Percentiles rank a stretch among this genome's conserved stretches.
phyloP scores from a whole-genome alignment of 1,140 invertebrate species.

The Hestina assimilis region DNA sequence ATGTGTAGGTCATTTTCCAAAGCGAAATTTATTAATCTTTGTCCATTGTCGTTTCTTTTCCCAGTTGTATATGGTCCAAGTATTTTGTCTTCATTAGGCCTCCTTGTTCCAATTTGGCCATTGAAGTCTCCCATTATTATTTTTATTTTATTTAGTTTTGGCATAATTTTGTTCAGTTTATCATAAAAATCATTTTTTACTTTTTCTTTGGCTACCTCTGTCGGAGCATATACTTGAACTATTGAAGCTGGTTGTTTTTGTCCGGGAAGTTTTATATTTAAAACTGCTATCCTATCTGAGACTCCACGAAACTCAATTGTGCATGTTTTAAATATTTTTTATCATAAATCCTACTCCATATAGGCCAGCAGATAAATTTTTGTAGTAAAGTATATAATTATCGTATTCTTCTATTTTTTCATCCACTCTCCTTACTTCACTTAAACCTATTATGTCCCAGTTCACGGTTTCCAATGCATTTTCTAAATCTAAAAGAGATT shows the following conservation, averaged over 20 bases:
- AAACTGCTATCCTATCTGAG: conserved; percentile 29
- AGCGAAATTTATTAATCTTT: conserved; percentile 30
- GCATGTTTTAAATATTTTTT: conserved; percentile 30
- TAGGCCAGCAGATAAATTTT: conserved; percentile 17
- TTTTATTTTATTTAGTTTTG: conserved; percentile 12
- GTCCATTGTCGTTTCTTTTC: conserved; percentile 35
- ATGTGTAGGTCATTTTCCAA: conserved; percentile 33
- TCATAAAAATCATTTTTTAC: conserved; percentile 31
- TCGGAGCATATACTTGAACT: conserved; percentile 37
- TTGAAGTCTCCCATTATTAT: conserved; percentile 41
- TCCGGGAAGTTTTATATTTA: conserved; percentile 29
- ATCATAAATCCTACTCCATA: conserved; percentile 30
- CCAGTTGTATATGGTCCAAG: conserved; percentile 28
- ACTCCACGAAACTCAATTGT: conserved; percentile 29
- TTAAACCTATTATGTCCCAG: conserved; percentile 28
- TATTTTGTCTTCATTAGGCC: conserved; percentile 26
- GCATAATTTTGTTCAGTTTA: conserved; percentile 22
- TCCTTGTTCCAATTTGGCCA: conserved; percentile 28
- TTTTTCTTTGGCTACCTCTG: conserved; percentile 30
- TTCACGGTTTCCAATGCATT: conserved; percentile 27
- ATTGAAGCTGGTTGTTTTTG: conserved; percentile 27
- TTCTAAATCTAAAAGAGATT: conserved; percentile 28
- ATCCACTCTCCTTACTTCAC: conserved; percentile 25
- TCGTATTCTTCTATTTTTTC: conserved; percentile 26
- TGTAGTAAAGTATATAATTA: conserved; percentile 25